phyloP scores from a whole-genome alignment of 30 jellyfish, hydroid and myxozoan species.

The Aurelia coerulea region DNA sequence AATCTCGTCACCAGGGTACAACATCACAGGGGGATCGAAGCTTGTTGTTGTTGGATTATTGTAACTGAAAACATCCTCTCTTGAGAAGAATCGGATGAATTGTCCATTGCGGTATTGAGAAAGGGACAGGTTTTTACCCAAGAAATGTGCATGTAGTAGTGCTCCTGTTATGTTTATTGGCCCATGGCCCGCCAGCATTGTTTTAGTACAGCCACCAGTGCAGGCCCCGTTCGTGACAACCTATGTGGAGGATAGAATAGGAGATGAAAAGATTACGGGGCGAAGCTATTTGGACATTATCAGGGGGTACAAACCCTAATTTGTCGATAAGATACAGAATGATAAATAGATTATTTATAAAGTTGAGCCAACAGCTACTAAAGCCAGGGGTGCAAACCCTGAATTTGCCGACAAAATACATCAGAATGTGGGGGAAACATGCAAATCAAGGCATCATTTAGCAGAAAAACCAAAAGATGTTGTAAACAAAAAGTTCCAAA shows the following conservation, averaged over 20 bases:
- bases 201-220: constrained; percentile 37
- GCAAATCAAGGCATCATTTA: too few species aligned
- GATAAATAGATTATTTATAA: too few species aligned
- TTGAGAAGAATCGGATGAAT: constrained; percentile 40
- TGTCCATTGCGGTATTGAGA: constrained; percentile 62
- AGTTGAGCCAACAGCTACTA: too few species aligned
- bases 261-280: too few species aligned
- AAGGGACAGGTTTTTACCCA: constrained; percentile 48
- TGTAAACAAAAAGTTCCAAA: too few species aligned
- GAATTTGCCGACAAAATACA: too few species aligned
- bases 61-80: constrained; percentile 60
- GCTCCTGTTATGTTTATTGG: constrained; percentile 42
- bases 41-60: constrained; percentile 32
- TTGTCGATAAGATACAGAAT: too few species aligned
- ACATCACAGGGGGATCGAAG: constrained; percentile 36
- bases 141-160: constrained; percentile 56
- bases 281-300: too few species aligned
- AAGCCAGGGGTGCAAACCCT: too few species aligned
- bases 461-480: too few species aligned
- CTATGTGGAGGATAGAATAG: not conserved
- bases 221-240: constrained; percentile 37
- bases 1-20: constrained; percentile 73
- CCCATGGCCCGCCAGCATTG: constrained; percentile 18
- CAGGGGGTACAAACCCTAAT: too few species aligned
- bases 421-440: too few species aligned